Base-by-base conservation (phyloP, 2,888 invertebrate species). In the Megalurothrips usitatus region DNA sequence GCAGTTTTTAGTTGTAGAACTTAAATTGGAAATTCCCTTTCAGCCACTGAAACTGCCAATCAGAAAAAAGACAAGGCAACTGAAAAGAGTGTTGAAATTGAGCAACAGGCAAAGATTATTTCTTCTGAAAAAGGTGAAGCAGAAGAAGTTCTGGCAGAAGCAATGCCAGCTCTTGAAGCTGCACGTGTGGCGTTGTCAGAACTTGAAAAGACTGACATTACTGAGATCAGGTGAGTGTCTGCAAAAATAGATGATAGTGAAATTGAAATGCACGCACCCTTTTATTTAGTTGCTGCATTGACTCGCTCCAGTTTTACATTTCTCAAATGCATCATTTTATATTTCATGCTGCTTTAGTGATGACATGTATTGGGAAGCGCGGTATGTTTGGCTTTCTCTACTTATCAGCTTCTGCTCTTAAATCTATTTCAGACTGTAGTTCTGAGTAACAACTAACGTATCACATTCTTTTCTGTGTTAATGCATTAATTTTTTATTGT, bases 161-260 rank as follows among this genome's bases (percentile, higher is more conserved):
- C 96, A 0, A 87, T 97, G 86, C 97, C 97, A 0, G 96, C 94
- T 0, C 88, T 97, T 0, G 95, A 96, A 85, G 92, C 92, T 14
- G 96, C 97, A 0, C 89, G 94, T 82, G 85, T 92, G 19, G 96
- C 97, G 0, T 89, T 97, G 0, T 90, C 92, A 0, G 94, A 96
- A 84, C 88, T 97, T 79, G 95, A 96, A 80, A 96, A 96, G 87
- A 91, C 93, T 0, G 97, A 97, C 85, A 96, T 97, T 84, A 96
- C 96, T 34, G 96, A 97, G 89, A 96, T 97, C 83, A 89, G 88
- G 88, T 88, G 79, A 79, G n/a, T 68, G 48, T 28, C 19, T 10
- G 23, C 86, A 85, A 85, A 81, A 79, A 19, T 47, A 81, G 19
- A 17, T 68, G 47, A 78, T n/a, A 68, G 3, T 26, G 17, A 52